Base-by-base conservation (phyloP, 1,140 invertebrate species). In the Oscheius sp. region DNA sequence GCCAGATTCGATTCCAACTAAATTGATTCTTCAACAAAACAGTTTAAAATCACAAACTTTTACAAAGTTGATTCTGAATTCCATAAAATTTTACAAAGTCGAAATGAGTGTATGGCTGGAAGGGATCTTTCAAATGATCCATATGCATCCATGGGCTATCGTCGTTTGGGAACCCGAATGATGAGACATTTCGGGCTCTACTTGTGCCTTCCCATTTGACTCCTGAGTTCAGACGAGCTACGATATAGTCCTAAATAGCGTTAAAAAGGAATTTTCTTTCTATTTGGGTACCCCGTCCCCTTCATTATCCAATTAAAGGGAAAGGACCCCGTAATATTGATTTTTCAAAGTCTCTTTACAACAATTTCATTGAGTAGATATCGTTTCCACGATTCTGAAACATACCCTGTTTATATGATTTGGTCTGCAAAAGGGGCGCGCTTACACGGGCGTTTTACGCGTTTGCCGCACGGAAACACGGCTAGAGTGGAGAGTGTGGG, bases 1-100 rank as follows among this genome's bases (percentile, higher is more conserved):
- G 15, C 61, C 61, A 10, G 31, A 63, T 29, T 63, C 36, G 10
- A 63, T 7, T 15, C 61, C 61, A 42, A 63, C 61, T 63, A 34
- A 32, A 63, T 20, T 4, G 7, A 13, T 55, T 55, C 28, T 55
- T 23, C 23, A n/a, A n/a, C 10, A n/a, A 20, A 55, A 20, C 23
- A 7, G 23, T 7, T 23, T 13, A 26, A 20, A 15, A 4, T 55
- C 10, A n/a, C 49, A 7, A 7, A 55, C 49, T 55, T 55, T 23
- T 7, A 55, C 49, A 55, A 7, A 55, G 49, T 13, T 55, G 15
- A 4, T 26, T 23, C 49, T 55, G 49, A 4, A 55, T 26, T 13
- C 23, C 28, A 15, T 26, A 55, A 23, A 55, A 55, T 26, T 55
- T 7, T 15, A 23, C 7, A 15, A 55, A 20, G 28, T 55, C 49